Conservation (phyloP, 2,797 vertebrate genomes). For the Lepilemur septentrionalis region DNA sequence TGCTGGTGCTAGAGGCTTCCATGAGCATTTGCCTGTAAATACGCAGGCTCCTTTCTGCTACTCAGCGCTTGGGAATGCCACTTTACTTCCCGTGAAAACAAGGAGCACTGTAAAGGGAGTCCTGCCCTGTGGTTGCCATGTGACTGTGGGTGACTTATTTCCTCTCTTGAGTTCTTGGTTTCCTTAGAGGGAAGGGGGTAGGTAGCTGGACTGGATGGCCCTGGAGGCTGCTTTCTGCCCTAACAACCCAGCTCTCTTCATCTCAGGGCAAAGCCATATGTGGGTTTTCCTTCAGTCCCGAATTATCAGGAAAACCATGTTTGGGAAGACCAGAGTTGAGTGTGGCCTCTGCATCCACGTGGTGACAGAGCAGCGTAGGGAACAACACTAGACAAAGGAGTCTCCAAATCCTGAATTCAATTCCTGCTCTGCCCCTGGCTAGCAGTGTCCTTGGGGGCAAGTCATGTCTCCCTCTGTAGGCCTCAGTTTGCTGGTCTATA, state of each 20-base stretch:
- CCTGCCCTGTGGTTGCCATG: background rate
- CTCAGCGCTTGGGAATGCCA: rapidly evolving
- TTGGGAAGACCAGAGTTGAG: background rate
- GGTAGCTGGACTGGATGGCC: background rate
- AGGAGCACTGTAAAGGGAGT: background rate
- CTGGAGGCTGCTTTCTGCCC: background rate
- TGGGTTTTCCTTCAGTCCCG: background rate
- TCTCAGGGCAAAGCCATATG: background rate
- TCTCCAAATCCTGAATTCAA: background rate
- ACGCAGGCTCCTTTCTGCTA: background rate
- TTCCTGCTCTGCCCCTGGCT: background rate
- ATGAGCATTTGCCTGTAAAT: background rate
- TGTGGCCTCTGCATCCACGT: background rate
- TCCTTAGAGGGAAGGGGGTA: background rate
- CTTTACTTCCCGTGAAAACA: too few species aligned
- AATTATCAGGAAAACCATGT: background rate
- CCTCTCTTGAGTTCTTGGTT: background rate
- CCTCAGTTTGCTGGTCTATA: background rate
- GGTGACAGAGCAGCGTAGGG: too few species aligned
- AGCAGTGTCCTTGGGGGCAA: background rate
- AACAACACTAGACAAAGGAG: background rate
- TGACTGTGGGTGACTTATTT: background rate
- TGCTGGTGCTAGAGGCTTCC: background rate
- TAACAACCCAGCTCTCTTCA: rapidly evolving
- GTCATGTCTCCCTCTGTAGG: background rate